Conservation (phyloP, 2,113 vertebrate genomes). For the Strix uralensis region DNA sequence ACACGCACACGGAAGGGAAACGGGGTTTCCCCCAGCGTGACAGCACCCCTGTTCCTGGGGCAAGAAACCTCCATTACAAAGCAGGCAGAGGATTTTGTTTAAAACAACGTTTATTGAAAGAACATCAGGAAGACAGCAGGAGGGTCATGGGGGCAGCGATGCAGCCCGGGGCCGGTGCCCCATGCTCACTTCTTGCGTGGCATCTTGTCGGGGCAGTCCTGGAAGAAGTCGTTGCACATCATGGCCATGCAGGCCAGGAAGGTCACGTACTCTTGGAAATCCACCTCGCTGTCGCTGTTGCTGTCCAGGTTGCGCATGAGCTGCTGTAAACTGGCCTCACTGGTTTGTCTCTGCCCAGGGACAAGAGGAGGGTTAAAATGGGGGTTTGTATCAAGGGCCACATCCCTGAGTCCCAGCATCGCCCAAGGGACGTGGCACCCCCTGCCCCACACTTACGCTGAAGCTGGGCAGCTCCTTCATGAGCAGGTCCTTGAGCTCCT, state of each 20-base stretch:
- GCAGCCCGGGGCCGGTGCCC: fast-evolving
- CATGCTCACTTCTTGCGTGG: conserved; percentile 51
- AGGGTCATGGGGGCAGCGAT: fast-evolving
- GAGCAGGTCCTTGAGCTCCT: conserved; percentile 80
- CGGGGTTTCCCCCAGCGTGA: fast-evolving
- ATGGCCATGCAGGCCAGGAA: conserved; percentile 75
- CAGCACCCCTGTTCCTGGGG: fast-evolving
- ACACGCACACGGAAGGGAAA: fast-evolving
- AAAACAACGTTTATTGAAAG: background rate
- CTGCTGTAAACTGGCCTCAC: conserved; percentile 63
- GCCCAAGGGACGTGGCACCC: fast-evolving
- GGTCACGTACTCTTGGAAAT: conserved; percentile 74
- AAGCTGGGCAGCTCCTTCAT: conserved; percentile 80
- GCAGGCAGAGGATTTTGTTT: background rate
- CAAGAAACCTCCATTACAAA: fast-evolving
- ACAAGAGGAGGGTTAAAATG: background rate
- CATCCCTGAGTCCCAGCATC: fast-evolving
- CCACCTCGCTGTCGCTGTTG: conserved; percentile 72
- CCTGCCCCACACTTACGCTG: conserved; percentile 66
- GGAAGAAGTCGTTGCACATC: conserved; percentile 76
- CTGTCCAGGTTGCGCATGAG: conserved; percentile 71
- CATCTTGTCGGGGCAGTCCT: conserved; percentile 65
- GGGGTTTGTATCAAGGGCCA: fast-evolving
- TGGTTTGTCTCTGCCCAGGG: conserved; percentile 42
- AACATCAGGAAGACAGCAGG: fast-evolving